Percentiles rank a stretch among this genome's conserved stretches.
phyloP scores from a whole-genome alignment of 2,113 vertebrate genomes.

The Atherinomorus stipes region DNA sequence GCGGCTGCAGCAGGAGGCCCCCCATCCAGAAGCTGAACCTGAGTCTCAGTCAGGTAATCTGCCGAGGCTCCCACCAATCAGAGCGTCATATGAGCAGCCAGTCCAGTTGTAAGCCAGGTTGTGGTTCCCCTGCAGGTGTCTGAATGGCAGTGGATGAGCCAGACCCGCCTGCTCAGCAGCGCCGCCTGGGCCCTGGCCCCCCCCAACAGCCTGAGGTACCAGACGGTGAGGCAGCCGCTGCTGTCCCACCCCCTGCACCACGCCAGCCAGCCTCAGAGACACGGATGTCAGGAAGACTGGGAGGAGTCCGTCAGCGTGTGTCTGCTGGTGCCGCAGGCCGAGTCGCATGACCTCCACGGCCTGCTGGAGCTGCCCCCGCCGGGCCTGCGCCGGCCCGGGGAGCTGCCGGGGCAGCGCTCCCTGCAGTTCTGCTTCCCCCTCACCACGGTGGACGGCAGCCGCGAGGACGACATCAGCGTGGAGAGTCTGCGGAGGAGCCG shows the following conservation, averaged over 20 bases:
- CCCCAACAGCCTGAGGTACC: constrained; percentile 76
- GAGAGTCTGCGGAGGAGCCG: neutral
- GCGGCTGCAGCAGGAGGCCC: constrained; percentile 67
- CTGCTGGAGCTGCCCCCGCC: constrained; percentile 74
- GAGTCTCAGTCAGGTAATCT: constrained; percentile 72
- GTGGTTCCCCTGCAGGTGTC: constrained; percentile 39
- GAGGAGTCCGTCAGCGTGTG: constrained; percentile 69
- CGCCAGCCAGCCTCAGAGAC: constrained; percentile 50
- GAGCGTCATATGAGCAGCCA: too few species aligned
- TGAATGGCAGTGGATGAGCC: constrained; percentile 52
- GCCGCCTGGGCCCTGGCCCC: constrained; percentile 76
- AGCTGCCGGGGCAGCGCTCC: constrained; percentile 50
- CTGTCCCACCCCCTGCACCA: constrained; percentile 66
- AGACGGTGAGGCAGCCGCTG: constrained; percentile 58
- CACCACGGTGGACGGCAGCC: constrained; percentile 80
- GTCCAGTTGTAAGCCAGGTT: too few species aligned
- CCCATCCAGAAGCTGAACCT: constrained; percentile 57
- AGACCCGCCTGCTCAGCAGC: constrained; percentile 67
- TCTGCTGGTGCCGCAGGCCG: constrained; percentile 61
- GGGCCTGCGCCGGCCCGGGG: constrained; percentile 27
- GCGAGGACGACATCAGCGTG: constrained; percentile 83
- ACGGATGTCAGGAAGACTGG: constrained; percentile 65
- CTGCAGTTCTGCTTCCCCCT: constrained; percentile 74
- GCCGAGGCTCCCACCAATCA: too few species aligned
- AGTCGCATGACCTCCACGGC: constrained; percentile 48